These are phyloP conservation scores for Lasiommata megera DNA, from an alignment of 2,888 invertebrate species.

Conservation along the genomic window DNA sequence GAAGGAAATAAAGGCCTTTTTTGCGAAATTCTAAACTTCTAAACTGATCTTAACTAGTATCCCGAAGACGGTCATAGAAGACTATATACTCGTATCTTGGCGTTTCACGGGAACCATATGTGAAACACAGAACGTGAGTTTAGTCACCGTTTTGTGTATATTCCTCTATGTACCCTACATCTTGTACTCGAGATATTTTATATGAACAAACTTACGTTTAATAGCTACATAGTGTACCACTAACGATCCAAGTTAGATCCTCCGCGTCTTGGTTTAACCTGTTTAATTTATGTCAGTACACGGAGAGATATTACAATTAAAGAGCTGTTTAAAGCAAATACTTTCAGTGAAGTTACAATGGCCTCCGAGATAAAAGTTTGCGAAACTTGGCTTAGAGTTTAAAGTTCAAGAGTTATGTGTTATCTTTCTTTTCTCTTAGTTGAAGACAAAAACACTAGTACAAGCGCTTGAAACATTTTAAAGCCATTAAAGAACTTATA, in stretches of 20 bases:
- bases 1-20: too few relatives aligned
- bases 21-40: too few relatives aligned
- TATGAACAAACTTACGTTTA: background rate
- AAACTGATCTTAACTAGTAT: too few relatives aligned
- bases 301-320: slow-evolving; percentile 13
- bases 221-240: background rate
- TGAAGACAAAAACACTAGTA: slow-evolving; percentile 19
- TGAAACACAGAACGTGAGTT: too few relatives aligned
- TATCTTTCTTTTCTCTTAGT: slow-evolving; percentile 22
- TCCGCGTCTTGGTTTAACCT: background rate
- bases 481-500: slow-evolving; percentile 15
- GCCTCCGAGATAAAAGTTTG: slow-evolving; percentile 19
- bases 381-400: slow-evolving; percentile 18
- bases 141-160: too few relatives aligned
- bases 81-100: too few relatives aligned
- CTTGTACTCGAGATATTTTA: too few relatives aligned
- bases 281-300: slow-evolving; percentile 3
- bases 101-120: too few relatives aligned
- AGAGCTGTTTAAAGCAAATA: slow-evolving; percentile 16
- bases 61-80: too few relatives aligned
- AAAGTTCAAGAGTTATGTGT: slow-evolving; percentile 20
- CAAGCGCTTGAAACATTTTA: slow-evolving; percentile 15
- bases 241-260: slow-evolving; percentile 4
- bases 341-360: slow-evolving; percentile 16
- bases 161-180: too few relatives aligned